These are phyloP conservation scores for Diorhabda elongata DNA, from an alignment of 1,140 invertebrate species.

Conservation along the genomic window DNA sequence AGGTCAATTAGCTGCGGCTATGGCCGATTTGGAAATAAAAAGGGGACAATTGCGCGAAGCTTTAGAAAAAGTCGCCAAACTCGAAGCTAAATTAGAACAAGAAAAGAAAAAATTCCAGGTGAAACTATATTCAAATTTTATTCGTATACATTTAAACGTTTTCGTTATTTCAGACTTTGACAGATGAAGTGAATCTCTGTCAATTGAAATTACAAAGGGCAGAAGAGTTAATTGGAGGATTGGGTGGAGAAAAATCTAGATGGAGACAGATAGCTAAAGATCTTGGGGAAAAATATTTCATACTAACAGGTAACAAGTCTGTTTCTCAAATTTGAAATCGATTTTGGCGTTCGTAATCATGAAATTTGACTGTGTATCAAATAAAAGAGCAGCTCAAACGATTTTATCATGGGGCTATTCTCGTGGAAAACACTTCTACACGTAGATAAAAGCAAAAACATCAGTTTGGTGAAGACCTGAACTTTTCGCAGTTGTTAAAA, in stretches of 20 bases:
- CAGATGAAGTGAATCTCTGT: conserved; percentile 81
- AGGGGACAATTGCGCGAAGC: conserved; percentile 71
- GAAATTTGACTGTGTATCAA: neutral
- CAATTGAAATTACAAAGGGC: conserved; percentile 87
- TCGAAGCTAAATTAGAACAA: conserved; percentile 65
- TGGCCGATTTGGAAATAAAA: conserved; percentile 69
- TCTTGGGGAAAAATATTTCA: conserved; percentile 66
- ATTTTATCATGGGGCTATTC: neutral
- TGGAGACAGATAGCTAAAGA: conserved; percentile 77
- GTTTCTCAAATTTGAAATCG: neutral
- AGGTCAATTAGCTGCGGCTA: conserved; percentile 54
- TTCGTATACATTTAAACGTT: neutral
- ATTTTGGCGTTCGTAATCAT: neutral
- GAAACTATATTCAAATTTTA: neutral
- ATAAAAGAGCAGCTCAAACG: neutral
- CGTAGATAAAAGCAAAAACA: too few species aligned
- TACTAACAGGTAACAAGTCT: conserved; percentile 49
- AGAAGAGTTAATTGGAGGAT: conserved; percentile 84
- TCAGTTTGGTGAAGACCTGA: too few species aligned
- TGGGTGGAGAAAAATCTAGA: conserved; percentile 76
- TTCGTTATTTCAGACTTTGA: conserved; percentile 57
- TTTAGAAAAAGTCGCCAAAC: conserved; percentile 57
- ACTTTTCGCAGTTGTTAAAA: too few species aligned
- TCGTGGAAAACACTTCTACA: neutral
- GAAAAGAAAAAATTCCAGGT: conserved; percentile 52